A percentile compares a stretch with the other conserved stretches of the same genome.
These are phyloP conservation scores for Apaloderma vittatum DNA, from an alignment of 2,113 vertebrate species.

Conservation along the genomic window DNA sequence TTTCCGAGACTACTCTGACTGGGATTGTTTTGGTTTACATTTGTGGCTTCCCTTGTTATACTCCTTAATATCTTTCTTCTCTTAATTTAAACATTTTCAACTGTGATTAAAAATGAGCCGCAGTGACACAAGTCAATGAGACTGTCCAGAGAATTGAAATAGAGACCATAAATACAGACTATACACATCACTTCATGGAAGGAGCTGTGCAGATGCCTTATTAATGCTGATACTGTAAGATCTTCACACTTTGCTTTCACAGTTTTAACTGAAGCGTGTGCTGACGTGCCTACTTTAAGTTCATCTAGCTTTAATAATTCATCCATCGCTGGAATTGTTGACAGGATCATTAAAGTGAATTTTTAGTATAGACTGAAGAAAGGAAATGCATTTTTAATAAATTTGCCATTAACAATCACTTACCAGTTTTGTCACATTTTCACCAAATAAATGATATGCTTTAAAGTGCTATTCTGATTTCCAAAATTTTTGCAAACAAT, in stretches of 20 bases:
- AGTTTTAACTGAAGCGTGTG: fast-evolving
- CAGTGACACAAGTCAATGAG: not conserved
- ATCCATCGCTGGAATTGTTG: not conserved
- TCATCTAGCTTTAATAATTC: not conserved
- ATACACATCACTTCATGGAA: fast-evolving
- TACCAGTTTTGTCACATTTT: not conserved
- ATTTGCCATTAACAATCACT: not conserved
- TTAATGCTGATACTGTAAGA: not conserved
- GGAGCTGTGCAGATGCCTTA: not conserved
- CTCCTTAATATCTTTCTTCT: not conserved
- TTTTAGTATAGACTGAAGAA: not conserved
- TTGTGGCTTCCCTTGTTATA: not conserved
- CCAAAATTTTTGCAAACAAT: not conserved
- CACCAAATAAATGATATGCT: not conserved
- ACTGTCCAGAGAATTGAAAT: not conserved
- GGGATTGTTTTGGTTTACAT: not conserved
- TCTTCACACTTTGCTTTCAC: not conserved
- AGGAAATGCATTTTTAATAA: not conserved
- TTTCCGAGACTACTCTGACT: not conserved
- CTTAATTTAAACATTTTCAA: not conserved
- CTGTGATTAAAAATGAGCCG: not conserved
- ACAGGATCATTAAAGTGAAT: not conserved
- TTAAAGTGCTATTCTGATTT: not conserved
- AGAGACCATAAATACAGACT: not conserved
- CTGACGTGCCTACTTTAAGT: not conserved